Conservation (phyloP, 2,888 invertebrate genomes). For the Oxyteleia sp. region DNA sequence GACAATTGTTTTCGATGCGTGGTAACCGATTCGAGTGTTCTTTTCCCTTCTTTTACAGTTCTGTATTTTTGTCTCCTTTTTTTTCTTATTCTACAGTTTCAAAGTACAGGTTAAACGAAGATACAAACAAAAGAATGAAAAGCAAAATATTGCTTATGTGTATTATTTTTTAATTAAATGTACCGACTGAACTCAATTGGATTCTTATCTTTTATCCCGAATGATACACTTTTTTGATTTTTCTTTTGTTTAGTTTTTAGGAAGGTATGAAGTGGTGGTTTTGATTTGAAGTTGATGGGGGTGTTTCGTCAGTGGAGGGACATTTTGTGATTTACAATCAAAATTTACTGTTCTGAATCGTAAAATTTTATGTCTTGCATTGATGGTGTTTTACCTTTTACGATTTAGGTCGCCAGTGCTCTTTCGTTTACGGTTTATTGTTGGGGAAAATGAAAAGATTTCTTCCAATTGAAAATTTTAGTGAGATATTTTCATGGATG, state of each 20-base stretch:
- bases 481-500: no score
- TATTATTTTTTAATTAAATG: slow-evolving; percentile 75
- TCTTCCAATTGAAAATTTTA: neutral
- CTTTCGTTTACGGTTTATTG: slow-evolving; percentile 23
- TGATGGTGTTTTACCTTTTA: slow-evolving; percentile 36
- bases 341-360: slow-evolving; percentile 27
- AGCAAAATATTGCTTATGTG: slow-evolving; percentile 67
- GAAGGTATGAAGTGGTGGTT: neutral
- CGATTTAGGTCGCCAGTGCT: slow-evolving; percentile 10
- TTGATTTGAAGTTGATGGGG: slow-evolving; percentile 8
- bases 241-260: neutral
- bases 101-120: slow-evolving; percentile 46
- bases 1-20: slow-evolving; percentile 27
- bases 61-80: slow-evolving; percentile 26
- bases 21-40: slow-evolving; percentile 40
- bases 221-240: neutral
- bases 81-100: slow-evolving; percentile 38
- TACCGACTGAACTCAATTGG: slow-evolving; percentile 66
- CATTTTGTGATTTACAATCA: slow-evolving; percentile 40
- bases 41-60: slow-evolving; percentile 10
- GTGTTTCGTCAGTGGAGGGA: slow-evolving; percentile 16
- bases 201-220: slow-evolving; percentile 13
- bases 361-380: slow-evolving; percentile 29
- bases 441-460: slow-evolving; percentile 12
- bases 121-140: slow-evolving; percentile 47